Base-by-base conservation (phyloP, 2,113 vertebrate genomes). In the Burhinus bistriatus region DNA sequence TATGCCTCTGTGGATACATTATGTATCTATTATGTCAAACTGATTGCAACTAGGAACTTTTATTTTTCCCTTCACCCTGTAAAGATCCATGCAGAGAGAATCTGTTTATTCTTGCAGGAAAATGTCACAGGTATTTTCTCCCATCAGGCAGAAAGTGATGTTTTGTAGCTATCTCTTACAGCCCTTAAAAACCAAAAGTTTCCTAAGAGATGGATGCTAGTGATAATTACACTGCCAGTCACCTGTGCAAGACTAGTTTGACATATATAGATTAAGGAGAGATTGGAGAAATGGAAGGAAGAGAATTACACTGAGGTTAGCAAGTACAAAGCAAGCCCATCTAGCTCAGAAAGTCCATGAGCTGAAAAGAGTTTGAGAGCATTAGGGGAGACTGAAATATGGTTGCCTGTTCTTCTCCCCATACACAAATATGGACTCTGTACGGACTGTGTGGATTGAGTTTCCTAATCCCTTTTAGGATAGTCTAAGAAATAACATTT, bases 21-120 rank as follows among this genome's bases (percentile, higher is more conserved):
- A 87, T 59, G 51, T 78, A 92, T 86, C 82, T 93, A 73, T 94
- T 96, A 89, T 40, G 73, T 58, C 58, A 80, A 80, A 29, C 36
- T 91, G 82, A 95, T 80, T 92, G 49, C 66, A 92, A 9, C 65
- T 44, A 71, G 71, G 52, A 71, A 29, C 62, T 49, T 81, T 72
- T n/a, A n/a, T 11, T 79, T 89, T 73, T 42, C 45, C 38, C 16
- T 62, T 66, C 51, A 38, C 3, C 49, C 25, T 69, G 44, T 72
- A 61, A 62, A 87, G 65, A 68, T 34, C 27, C 45, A 12, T 13
- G 12, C 58, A 45, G 32, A 9, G 34, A 79, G 49, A 91, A 85
- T 83, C 54, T 57, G 29, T 49, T 90, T 86, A 57, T 82, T 85
- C 47, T 79, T 62, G 71, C 44, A 83, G 40, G 76, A 80, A 58